These are phyloP conservation scores for Phragmatobia fuliginosa DNA, from an alignment of 2,888 invertebrate genomes.

Conservation along the genomic window DNA sequence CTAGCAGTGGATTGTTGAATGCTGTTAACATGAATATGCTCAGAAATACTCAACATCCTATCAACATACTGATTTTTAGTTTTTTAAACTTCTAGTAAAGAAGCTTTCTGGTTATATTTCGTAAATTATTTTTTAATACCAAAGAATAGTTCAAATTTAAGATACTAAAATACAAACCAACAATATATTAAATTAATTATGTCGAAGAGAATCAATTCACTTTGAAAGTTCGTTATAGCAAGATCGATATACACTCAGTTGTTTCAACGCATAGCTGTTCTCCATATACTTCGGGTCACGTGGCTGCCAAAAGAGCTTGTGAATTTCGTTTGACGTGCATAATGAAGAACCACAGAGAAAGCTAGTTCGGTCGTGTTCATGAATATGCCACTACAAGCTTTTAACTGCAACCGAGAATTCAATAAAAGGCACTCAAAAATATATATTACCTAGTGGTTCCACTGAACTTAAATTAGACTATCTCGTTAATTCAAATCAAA, in stretches of 20 bases:
- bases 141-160: neutral
- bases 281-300: conserved; percentile 6
- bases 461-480: neutral
- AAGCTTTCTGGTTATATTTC: neutral
- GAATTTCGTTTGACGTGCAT: conserved; percentile 38
- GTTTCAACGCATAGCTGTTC: neutral
- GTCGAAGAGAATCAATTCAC: conserved; percentile 14
- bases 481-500: conserved; percentile 10
- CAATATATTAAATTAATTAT: too few relatives aligned
- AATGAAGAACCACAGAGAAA: conserved; percentile 22
- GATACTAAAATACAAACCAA: neutral
- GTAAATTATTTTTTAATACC: neutral
- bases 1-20: too few relatives aligned
- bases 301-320: conserved; percentile 26
- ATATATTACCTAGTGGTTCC: conserved; percentile 12
- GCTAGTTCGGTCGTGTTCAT: conserved; percentile 30
- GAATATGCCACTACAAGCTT: conserved; percentile 41
- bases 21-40: too few relatives aligned
- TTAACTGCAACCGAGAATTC: conserved; percentile 32
- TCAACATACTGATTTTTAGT: neutral
- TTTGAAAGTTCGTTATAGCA: conserved; percentile 3
- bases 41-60: too few relatives aligned
- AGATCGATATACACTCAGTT: conserved; percentile 11
- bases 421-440: conserved; percentile 26
- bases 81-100: too few relatives aligned